Percentiles rank a stretch among this genome's conserved stretches.
Evolutionary conservation across 2,888 invertebrate species (phyloP).

Genomic region (Zele albiditarsus): DNA sequence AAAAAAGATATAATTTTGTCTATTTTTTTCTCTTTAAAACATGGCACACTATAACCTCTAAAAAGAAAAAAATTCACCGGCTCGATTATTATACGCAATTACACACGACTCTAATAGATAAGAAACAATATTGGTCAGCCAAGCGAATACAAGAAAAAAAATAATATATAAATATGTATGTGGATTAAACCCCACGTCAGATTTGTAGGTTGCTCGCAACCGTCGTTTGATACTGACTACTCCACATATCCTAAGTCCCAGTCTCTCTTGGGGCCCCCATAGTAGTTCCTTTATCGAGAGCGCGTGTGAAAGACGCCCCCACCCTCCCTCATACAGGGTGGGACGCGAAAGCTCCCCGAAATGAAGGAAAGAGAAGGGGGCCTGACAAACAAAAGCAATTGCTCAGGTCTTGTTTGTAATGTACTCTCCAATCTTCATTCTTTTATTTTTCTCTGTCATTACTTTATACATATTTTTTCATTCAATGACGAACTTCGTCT

Average conservation of each 20-base stretch:
- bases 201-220: neutral
- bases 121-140: neutral
- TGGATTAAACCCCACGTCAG: neutral
- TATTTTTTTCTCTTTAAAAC: neutral
- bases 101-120: neutral
- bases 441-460: neutral
- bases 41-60: neutral
- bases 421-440: neutral
- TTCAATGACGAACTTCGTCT: neutral
- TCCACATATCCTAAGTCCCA: slow-evolving; percentile 1
- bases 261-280: neutral
- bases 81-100: neutral
- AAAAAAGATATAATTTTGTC: neutral
- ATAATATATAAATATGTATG: neutral
- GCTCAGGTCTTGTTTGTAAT: neutral
- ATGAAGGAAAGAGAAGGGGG: neutral
- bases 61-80: neutral
- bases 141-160: neutral
- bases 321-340: slow-evolving; percentile 4
- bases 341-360: slow-evolving; percentile 28
- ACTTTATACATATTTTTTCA: neutral
- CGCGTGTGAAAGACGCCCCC: neutral
- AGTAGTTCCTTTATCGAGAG: slow-evolving; percentile 15
- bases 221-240: neutral
- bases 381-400: neutral